Evolutionary conservation across 1,140 invertebrate genomes (phyloP), one percentile per base, ranked within the genome.

Genomic region (Heliconius himera): DNA sequence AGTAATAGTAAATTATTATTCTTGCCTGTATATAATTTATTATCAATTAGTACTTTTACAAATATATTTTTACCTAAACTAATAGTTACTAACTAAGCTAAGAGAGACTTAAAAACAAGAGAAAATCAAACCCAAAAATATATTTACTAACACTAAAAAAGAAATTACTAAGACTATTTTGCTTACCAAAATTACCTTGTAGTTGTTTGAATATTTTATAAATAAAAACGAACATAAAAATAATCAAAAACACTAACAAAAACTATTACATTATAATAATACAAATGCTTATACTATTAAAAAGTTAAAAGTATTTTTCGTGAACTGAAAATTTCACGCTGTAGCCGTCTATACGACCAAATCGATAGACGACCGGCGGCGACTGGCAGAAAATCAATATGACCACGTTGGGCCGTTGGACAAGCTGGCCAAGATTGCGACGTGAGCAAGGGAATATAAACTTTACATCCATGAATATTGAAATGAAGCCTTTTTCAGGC

Each of bases 371-470:
- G 70, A 36, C 76, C 11, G 60, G 56, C 72, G 79, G 72, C 76
- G 79, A 81, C 79, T 79, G 74, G 49, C 79, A 51, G 76, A 77
- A 81, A 81, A 81, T 81, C 79, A 71, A 81, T 79, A 79, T 72
- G 18, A 72, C 41, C 33, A 38, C n/a, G 72, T 29, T 66, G 60
- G 26, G 11, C 13, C 60, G 60, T 29, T 13, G 26, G 60, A 13
- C 60, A 13, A 66, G 26, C 60, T 66, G 26, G 60, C 60, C 60
- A 9, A 66, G 60, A 26, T 3, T 66, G 60, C 60, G 56, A 60
- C 56, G 22, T 29, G 11, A n/a, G 11, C 26, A 66, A 66, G 11
- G 26, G 60, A 66, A 66, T 66, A 3, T 29, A 66, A 66, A 29
- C 22, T 66, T 72, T 72, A 72, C 2, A n/a, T 41, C 33, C 18